These are phyloP conservation scores for Monopterus albus DNA, from an alignment of 2,113 vertebrate genomes.

Conservation along the genomic window DNA sequence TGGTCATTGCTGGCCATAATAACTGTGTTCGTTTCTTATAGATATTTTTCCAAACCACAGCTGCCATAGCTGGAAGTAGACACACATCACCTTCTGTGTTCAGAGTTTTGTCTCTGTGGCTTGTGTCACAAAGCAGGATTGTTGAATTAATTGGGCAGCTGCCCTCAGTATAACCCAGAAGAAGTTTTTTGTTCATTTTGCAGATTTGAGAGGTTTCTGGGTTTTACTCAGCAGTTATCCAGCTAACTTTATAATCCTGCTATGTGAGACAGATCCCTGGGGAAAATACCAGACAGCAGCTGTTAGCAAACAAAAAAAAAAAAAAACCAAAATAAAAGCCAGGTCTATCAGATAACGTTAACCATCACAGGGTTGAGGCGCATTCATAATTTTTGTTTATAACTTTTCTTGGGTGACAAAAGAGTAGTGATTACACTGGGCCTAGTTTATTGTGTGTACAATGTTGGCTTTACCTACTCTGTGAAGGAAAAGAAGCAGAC, in stretches of 20 bases:
- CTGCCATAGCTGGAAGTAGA: conserved; percentile 2
- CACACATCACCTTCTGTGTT: conserved; percentile 15
- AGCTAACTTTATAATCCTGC: conserved; percentile 29
- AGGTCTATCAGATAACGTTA: conserved; percentile 40
- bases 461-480: conserved; percentile 30
- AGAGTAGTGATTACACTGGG: conserved; percentile 50
- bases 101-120: conserved; percentile 3
- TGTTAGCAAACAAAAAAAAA: neutral
- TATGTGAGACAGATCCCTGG: conserved; percentile 10
- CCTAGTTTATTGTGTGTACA: conserved; percentile 56
- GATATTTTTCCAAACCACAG: conserved; percentile 15
- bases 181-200: conserved; percentile 6
- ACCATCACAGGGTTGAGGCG: conserved; percentile 17
- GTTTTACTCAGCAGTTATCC: conserved; percentile 37
- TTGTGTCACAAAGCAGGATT: conserved; percentile 26
- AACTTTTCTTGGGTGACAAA: conserved; percentile 38
- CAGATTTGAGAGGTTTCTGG: conserved; percentile 19
- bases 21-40: neutral
- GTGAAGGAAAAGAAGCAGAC: conserved; percentile 56
- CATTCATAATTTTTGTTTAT: conserved; percentile 62
- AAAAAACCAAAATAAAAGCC: conserved; percentile 40
- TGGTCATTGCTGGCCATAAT: conserved; percentile 6
- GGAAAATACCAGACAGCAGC: conserved; percentile 11
- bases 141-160: conserved; percentile 11
- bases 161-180: neutral